Evolutionary conservation across 1,140 invertebrate species (phyloP).

Genomic region (Idris sp.): DNA sequence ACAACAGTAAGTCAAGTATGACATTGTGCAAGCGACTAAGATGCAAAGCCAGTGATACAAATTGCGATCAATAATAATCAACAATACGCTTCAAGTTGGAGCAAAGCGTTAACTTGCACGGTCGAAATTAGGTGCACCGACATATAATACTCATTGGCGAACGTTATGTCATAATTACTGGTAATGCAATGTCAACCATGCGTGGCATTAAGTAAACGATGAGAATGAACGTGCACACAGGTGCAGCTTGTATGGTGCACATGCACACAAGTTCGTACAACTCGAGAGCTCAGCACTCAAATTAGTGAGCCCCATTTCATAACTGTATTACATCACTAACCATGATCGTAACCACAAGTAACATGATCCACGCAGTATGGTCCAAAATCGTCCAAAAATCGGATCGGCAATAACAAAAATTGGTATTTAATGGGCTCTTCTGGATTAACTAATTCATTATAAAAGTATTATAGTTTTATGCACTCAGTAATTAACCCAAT

Average conservation of each 20-base stretch:
- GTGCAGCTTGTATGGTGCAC: conserved; percentile 12
- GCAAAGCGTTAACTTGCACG: conserved; percentile 44
- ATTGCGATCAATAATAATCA: conserved; percentile 52
- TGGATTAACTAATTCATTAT: conserved; percentile 26
- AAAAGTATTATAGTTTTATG: conserved; percentile 27
- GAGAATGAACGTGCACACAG: conserved; percentile 41
- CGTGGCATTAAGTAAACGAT: conserved; percentile 60
- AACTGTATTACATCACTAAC: conserved; percentile 51
- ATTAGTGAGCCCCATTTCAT: conserved; percentile 52
- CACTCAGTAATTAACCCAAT: conserved; percentile 19
- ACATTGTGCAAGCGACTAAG: conserved; percentile 25
- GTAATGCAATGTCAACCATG: conserved; percentile 60
- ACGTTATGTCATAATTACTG: conserved; percentile 60
- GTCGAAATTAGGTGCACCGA: conserved; percentile 45
- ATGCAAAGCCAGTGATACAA: conserved; percentile 27
- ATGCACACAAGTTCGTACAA: conserved; percentile 25
- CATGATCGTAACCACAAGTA: conserved; percentile 44
- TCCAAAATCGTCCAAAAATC: conserved; percentile 18
- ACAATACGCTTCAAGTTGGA: conserved; percentile 29
- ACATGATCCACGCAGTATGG: conserved; percentile 13
- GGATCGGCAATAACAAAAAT: conserved; percentile 5
- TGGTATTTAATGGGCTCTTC: not conserved
- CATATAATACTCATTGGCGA: conserved; percentile 51
- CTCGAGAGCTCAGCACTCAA: conserved; percentile 23
- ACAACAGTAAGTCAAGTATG: too few species aligned